Conservation (phyloP, 2,888 invertebrate species). For the Agrochola lota region DNA sequence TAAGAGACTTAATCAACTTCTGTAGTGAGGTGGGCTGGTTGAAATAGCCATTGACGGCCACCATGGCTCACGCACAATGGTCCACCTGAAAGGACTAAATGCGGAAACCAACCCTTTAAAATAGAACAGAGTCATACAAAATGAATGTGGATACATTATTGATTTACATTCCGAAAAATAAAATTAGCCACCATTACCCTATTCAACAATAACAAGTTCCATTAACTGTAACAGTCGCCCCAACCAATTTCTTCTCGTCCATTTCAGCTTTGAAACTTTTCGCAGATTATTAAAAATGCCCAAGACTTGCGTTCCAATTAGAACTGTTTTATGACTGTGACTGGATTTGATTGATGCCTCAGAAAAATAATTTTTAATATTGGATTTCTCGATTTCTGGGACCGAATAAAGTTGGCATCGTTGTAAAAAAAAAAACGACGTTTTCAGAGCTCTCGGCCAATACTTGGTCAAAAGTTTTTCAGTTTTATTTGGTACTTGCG, state of each 20-base stretch:
- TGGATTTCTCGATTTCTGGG: neutral
- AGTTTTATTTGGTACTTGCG: neutral
- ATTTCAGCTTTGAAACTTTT: constrained; percentile 47
- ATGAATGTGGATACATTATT: neutral
- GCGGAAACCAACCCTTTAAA: too few species aligned
- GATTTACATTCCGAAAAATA: neutral
- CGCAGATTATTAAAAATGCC: constrained; percentile 44
- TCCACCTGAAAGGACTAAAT: too few species aligned
- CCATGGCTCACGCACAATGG: too few species aligned
- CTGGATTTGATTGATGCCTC: constrained; percentile 20
- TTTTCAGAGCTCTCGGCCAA: neutral
- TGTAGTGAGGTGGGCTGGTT: too few species aligned
- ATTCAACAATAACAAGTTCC: constrained; percentile 8
- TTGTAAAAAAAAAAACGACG: neutral
- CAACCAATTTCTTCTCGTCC: constrained; percentile 20
- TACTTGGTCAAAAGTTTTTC: neutral
- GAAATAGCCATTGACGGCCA: too few species aligned
- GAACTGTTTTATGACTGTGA: constrained; percentile 50
- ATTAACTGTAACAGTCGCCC: neutral
- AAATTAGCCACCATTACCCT: neutral
- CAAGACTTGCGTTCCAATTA: constrained; percentile 6
- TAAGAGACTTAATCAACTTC: too few species aligned
- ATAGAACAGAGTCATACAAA: neutral
- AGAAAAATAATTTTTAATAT: constrained; percentile 17
- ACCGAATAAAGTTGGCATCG: neutral